Evolutionary conservation across 2,797 vertebrate species (phyloP), one percentile per base, ranked within the genome.

Genomic region (Scolopax rusticola): DNA sequence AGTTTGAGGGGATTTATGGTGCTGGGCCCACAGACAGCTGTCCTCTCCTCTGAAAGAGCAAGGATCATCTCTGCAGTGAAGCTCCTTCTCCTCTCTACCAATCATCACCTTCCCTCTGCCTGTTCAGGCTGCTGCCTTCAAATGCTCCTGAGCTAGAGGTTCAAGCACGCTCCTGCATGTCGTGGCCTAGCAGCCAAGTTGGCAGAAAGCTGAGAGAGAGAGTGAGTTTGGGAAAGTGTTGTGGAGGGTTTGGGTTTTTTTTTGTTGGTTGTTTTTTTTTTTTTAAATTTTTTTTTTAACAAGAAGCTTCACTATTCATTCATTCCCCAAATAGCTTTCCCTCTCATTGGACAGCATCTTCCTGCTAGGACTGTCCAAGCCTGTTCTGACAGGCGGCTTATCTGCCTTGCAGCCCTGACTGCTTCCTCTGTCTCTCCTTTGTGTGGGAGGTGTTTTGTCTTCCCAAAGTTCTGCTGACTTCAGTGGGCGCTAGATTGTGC

Each of bases 381-480:
- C 64, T 97, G 97, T 97, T 97, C 95, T 85, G 90, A 97, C 96
- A 96, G 82, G 96, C 87, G 2, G 91, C 88, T 97, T 96, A 96
- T 97, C 96, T 95, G 89, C 82, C 84, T 94, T 4, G 19, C 85
- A 97, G 91, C 87, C 95, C 86, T 94, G 92, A 96, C 90, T 94
- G 93, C 86, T 97, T 96, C 97, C 95, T 96, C 96, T 95, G 93
- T 95, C 87, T 97, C 82, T 87, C 79, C 88, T 92, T 95, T 96
- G 96, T 82, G 97, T 97, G 87, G 97, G 97, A 97, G 95, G 95
- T 97, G 93, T 97, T 96, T 97, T 96, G 95, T 97, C 94, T 97
- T 97, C 95, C 93, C 93, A 95, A 94, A 97, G 92, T 97, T 97
- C 76, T 97, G 94, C 94, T 96, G 96, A 97, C 91, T 97, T 95